A percentile compares a stretch with the other conserved stretches of the same genome.
Evolutionary conservation across 2,113 vertebrate species (phyloP).

Genomic region (Copsychus sechellarum): DNA sequence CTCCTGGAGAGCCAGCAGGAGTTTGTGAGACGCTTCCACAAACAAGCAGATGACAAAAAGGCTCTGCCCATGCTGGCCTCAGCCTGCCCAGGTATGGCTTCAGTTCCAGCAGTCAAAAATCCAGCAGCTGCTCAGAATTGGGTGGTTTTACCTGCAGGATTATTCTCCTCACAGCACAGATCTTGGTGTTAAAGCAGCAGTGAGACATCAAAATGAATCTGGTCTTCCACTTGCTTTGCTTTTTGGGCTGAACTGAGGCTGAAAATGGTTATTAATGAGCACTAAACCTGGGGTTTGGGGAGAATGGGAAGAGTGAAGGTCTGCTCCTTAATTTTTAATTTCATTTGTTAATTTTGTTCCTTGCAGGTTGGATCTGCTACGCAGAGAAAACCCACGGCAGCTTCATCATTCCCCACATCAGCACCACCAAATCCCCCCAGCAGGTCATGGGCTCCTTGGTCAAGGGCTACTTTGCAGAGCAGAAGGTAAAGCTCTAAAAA

Average conservation of each 20-base stretch:
- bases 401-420: constrained; percentile 89
- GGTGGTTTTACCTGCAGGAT: not conserved
- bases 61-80: constrained; percentile 89
- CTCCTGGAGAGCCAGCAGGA: constrained; percentile 91
- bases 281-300: not conserved
- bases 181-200: not conserved
- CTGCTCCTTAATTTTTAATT: not conserved
- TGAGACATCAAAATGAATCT: fast-evolving
- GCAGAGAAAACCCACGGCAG: constrained; percentile 95
- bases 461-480: constrained; percentile 85
- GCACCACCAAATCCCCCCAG: constrained; percentile 91
- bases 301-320: not conserved
- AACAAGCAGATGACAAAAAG: constrained; percentile 71
- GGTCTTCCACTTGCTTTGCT: not conserved
- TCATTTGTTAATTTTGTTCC: not conserved
- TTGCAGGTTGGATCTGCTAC: constrained; percentile 95
- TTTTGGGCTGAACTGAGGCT: not conserved
- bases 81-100: constrained; percentile 87
- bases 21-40: constrained; percentile 86
- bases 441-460: constrained; percentile 95
- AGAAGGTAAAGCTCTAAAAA: constrained; percentile 75
- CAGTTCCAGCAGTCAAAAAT: fast-evolving
- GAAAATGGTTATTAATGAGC: not conserved
- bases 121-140: not conserved
- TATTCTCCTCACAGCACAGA: not conserved